A percentile compares a stretch with the other conserved stretches of the same genome.
Evolutionary conservation across 2,797 vertebrate species (phyloP).

Genomic region (Cossypha dichroa): DNA sequence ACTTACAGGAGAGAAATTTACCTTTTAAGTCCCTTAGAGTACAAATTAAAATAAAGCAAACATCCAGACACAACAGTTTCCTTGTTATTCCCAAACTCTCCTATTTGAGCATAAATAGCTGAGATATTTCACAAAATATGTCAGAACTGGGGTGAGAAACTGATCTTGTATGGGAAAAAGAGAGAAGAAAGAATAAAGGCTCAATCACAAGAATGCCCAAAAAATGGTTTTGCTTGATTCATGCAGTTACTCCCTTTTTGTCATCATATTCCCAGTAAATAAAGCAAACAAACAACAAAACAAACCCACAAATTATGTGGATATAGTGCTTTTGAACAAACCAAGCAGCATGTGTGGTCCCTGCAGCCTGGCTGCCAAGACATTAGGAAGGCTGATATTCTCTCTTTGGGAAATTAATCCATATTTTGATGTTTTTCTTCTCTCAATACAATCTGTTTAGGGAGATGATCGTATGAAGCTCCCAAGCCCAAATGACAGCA

Average conservation of each 20-base stretch:
- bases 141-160: constrained; percentile 26
- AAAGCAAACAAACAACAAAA: not conserved
- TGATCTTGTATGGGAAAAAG: not conserved
- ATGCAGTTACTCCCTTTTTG: not conserved
- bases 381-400: not conserved
- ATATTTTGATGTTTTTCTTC: not conserved
- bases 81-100: not conserved
- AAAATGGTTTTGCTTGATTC: not conserved
- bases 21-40: not conserved
- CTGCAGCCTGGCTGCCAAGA: not conserved
- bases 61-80: not conserved
- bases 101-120: not conserved
- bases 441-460: constrained; percentile 67
- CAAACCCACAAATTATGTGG: not conserved
- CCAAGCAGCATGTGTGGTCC: not conserved
- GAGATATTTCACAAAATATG: constrained; percentile 26
- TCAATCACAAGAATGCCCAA: not conserved
- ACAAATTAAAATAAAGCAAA: not conserved
- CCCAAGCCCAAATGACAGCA: constrained; percentile 95
- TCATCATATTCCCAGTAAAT: not conserved
- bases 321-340: not conserved
- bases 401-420: not conserved
- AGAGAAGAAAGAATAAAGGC: not conserved
- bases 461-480: constrained; percentile 97
- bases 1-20: not conserved